phyloP scores from a whole-genome alignment of 2,113 vertebrate species.

The Campylomormyrus tamandua region DNA sequence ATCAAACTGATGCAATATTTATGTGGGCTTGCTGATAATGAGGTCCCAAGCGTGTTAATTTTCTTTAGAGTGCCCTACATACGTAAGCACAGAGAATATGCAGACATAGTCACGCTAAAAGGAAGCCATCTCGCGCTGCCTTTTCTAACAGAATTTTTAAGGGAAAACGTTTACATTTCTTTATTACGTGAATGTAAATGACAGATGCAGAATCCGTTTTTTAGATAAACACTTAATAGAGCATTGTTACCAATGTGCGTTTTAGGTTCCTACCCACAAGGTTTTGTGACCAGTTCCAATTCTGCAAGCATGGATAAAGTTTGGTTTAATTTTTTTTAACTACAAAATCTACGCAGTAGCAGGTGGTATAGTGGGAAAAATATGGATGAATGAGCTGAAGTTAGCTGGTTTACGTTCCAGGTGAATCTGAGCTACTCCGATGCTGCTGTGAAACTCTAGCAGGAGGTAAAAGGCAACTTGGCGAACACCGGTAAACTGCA shows the following conservation, averaged over 20 bases:
- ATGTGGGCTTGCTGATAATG: neutral
- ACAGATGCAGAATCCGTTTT: neutral
- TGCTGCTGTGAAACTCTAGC: neutral
- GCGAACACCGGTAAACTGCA: neutral
- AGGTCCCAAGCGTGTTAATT: neutral
- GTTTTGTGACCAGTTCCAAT: neutral
- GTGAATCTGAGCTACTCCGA: neutral
- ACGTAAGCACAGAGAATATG: neutral
- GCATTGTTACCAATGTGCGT: neutral
- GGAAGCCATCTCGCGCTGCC: neutral
- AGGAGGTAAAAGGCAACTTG: neutral
- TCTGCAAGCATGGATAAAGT: neutral
- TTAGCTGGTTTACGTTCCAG: neutral
- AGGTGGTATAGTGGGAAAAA: neutral
- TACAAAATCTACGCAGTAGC: neutral
- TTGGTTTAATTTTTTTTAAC: neutral
- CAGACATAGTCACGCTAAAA: neutral
- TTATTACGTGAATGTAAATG: neutral
- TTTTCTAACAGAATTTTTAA: neutral
- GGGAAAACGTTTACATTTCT: neutral
- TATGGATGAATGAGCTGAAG: neutral
- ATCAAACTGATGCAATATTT: neutral
- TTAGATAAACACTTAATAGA: neutral
- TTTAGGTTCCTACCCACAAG: neutral
- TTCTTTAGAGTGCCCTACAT: neutral